Conservation (phyloP, 2,797 vertebrate genomes). For the Sebastes trivittatus region DNA sequence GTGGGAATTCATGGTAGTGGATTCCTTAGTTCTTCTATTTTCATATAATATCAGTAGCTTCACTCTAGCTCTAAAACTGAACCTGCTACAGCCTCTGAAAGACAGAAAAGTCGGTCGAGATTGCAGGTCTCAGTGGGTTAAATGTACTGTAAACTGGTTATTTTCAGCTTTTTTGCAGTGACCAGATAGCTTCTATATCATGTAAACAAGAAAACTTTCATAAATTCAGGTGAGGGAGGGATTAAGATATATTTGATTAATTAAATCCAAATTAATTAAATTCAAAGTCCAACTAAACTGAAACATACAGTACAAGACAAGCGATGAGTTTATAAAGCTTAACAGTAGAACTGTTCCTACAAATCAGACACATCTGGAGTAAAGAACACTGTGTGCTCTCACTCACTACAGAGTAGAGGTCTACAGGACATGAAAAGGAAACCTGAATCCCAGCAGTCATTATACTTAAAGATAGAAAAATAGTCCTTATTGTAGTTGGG, state of each 20-base stretch:
- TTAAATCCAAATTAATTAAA: neutral
- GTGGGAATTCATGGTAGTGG: too few species aligned
- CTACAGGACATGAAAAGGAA: neutral
- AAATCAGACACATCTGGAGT: neutral
- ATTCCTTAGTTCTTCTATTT: too few species aligned
- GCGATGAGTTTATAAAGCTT: neutral
- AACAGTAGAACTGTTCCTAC: neutral
- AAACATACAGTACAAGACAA: neutral
- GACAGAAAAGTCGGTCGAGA: too few species aligned
- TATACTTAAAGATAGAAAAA: neutral
- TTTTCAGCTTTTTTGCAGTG: neutral
- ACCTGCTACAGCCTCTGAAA: too few species aligned
- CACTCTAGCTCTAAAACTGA: too few species aligned
- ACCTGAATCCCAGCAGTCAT: neutral
- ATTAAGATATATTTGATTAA: neutral
- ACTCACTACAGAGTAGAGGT: neutral
- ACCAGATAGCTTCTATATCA: neutral
- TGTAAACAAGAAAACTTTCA: neutral
- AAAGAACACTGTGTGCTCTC: neutral
- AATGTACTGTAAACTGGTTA: neutral
- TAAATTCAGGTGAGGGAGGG: too few species aligned
- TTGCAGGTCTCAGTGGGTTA: neutral
- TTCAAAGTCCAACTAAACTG: neutral
- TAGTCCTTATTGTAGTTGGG: neutral
- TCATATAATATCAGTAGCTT: too few species aligned